Evolutionary conservation across 2,888 invertebrate species (phyloP), one percentile per base, ranked within the genome.

Genomic region (Leuctra nigra): DNA sequence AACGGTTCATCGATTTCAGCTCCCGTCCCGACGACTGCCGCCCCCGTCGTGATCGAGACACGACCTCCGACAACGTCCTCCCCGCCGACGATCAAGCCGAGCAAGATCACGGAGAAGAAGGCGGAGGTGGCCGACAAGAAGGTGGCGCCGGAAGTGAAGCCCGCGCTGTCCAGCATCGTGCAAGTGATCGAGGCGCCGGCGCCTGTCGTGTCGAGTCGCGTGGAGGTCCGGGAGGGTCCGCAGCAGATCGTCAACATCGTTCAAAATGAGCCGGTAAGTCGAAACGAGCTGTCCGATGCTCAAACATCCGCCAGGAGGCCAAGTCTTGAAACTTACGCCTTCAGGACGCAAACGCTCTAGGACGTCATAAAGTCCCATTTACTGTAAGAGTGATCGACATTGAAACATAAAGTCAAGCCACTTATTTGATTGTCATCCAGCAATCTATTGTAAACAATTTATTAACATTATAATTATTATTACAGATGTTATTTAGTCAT

Each of bases 61-160:
- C 61, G 63, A 36, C 67, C 67, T 4, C 44, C 63, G 18, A 41
- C 54, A 14, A 50, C 61, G 50, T 46, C 63, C 20, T 56, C 63
- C 6, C 61, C 65, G 20, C 24, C 62, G n/a, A 68, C 66, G 57
- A 76, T 75, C 61, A 72, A 73, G 63, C 76, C 77, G 0, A 73
- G 72, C 57, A 75, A 73, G 65, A 68, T 75, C 1, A 56, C 63
- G 29, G 58, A 53, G 59, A 60, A 56, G 41, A 46, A 39, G 23
- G 39, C 16, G 11, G 33, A 29, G 3, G 24, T 24, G 23, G 36
- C 4, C 18, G 25, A 16, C 7, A 55, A 39, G 24, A 38, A 53
- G 29, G 29, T 16, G 33, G 6, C 38, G 1, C 23, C 47, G 22
- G 59, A 59, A 7, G 54, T 53, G 47, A 57, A 56, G 33, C 35